A percentile compares a stretch with the other conserved stretches of the same genome.
These are phyloP conservation scores for Congeria kusceri DNA, from an alignment of 2,888 invertebrate genomes.

Conservation along the genomic window DNA sequence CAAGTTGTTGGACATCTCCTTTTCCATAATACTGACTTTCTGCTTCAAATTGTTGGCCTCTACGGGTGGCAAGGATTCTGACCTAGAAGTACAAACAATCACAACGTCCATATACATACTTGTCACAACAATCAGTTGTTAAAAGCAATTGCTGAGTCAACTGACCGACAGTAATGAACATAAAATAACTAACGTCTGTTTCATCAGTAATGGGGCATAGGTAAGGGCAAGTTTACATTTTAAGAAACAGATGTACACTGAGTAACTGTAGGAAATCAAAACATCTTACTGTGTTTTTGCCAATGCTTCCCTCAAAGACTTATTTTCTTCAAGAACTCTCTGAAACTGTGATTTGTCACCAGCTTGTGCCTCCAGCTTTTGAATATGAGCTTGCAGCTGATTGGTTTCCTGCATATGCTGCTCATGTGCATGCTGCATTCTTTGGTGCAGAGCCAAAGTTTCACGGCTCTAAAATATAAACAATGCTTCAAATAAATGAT, in stretches of 20 bases:
- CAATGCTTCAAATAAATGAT: too few relatives aligned
- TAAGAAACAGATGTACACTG: too few relatives aligned
- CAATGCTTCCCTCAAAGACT: slow-evolving; percentile 77
- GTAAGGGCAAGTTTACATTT: too few relatives aligned
- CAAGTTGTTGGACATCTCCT: slow-evolving; percentile 78
- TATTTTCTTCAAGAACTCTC: slow-evolving; percentile 80
- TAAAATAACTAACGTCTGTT: too few relatives aligned
- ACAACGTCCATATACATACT: too few relatives aligned
- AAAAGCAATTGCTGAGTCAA: too few relatives aligned
- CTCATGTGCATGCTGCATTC: slow-evolving; percentile 88
- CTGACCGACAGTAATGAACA: too few relatives aligned
- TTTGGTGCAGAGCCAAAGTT: slow-evolving; percentile 88
- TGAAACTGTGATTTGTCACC: slow-evolving; percentile 65
- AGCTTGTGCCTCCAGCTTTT: slow-evolving; percentile 71
- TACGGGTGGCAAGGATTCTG: slow-evolving; percentile 68
- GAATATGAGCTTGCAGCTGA: slow-evolving; percentile 86
- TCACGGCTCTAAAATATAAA: slow-evolving; percentile 87
- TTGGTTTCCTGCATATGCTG: slow-evolving; percentile 88
- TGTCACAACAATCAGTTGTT: too few relatives aligned
- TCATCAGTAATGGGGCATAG: too few relatives aligned
- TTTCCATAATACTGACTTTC: slow-evolving; percentile 80
- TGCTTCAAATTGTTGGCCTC: slow-evolving; percentile 75
- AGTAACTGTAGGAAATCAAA: too few relatives aligned
- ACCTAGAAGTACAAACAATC: slow-evolving; percentile 53
- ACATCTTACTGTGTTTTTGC: slow-evolving; percentile 78